Percentiles rank a stretch among this genome's conserved stretches.
phyloP scores from a whole-genome alignment of 2,888 invertebrate species.

The Melikaiella ostensackeni region DNA sequence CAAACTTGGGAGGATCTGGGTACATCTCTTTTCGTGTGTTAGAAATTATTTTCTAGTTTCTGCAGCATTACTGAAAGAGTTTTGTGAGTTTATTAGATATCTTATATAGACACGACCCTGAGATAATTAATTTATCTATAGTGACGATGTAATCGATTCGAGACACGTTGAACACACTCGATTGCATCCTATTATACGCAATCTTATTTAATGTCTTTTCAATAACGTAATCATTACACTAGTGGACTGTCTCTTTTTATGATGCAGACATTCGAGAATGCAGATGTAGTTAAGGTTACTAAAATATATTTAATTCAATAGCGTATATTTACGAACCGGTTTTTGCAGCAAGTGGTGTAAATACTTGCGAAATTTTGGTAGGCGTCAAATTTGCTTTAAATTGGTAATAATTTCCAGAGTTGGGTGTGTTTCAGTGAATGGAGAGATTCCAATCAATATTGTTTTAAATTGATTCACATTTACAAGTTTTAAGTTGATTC shows the following conservation, averaged over 20 bases:
- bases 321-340: background rate
- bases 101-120: conserved; percentile 6
- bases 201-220: conserved; percentile 13
- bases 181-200: conserved; percentile 16
- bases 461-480: background rate
- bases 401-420: background rate
- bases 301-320: background rate
- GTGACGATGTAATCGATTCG: conserved; percentile 34
- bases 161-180: conserved; percentile 7
- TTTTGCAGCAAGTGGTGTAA: background rate
- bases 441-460: background rate
- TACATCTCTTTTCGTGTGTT: no score
- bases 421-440: background rate
- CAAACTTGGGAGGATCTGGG: background rate
- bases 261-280: conserved; percentile 4
- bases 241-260: background rate
- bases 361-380: background rate
- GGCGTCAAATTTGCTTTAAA: background rate
- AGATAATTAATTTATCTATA: conserved; percentile 20
- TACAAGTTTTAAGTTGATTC: no score
- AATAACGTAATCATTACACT: conserved; percentile 4
- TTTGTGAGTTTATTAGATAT: conserved; percentile 2
- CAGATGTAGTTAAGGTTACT: background rate
- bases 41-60: background rate
- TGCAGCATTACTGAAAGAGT: background rate